These are phyloP conservation scores for Pituophis catenifer DNA, from an alignment of 2,113 vertebrate species.

Conservation along the genomic window DNA sequence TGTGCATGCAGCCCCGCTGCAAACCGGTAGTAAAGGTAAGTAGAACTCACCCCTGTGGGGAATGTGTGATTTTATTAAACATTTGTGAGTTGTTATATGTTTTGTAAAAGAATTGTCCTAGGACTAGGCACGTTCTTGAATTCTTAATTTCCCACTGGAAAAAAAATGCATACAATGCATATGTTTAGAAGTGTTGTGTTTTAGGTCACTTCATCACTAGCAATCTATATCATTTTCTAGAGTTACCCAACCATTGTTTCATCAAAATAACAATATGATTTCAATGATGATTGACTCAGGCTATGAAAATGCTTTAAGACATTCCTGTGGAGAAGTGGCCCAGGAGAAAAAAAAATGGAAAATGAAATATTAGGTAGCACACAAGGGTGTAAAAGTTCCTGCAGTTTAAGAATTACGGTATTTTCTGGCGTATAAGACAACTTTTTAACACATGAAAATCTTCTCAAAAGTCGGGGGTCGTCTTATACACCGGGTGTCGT, in stretches of 20 bases:
- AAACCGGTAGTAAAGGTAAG: too few relatives aligned
- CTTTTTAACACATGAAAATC: too few relatives aligned
- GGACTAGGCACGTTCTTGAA: neutral
- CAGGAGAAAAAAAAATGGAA: neutral
- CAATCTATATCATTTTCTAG: neutral
- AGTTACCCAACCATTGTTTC: neutral
- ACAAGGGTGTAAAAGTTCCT: neutral
- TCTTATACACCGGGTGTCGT: too few relatives aligned
- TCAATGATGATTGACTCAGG: neutral
- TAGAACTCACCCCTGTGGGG: neutral
- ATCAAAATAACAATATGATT: neutral
- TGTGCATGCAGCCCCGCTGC: accelerated
- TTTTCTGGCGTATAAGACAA: too few relatives aligned
- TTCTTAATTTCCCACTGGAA: neutral
- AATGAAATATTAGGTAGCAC: neutral
- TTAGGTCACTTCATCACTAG: neutral
- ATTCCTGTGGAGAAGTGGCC: neutral
- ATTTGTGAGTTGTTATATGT: neutral
- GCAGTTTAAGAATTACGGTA: neutral
- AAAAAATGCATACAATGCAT: neutral
- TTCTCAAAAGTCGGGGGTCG: too few relatives aligned
- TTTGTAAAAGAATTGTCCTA: neutral
- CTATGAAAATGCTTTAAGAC: neutral
- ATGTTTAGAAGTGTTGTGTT: neutral
- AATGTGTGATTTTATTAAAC: neutral